A percentile compares a stretch with the other conserved stretches of the same genome.
Conservation (phyloP, 2,113 vertebrate species). For the Loxodonta africana region DNA sequence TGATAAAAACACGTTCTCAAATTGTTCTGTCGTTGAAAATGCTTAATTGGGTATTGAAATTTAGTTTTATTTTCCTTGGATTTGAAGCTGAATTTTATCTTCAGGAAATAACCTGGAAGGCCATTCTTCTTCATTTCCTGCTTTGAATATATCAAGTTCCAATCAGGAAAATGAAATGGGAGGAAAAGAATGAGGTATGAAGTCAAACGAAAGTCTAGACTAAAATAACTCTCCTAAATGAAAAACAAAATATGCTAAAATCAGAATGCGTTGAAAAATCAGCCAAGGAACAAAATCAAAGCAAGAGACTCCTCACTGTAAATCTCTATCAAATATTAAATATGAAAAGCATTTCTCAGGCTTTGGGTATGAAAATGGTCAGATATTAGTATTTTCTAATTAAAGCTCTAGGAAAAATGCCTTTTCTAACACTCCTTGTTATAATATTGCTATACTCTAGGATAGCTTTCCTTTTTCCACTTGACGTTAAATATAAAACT, state of each 20-base stretch:
- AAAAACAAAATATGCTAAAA: conserved; percentile 58
- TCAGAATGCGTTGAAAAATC: neutral
- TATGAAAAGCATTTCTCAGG: neutral
- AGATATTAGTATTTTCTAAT: neutral
- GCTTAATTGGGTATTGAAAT: conserved; percentile 54
- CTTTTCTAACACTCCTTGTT: neutral
- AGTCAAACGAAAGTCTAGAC: conserved; percentile 34
- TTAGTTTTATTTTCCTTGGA: conserved; percentile 42
- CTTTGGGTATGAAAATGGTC: neutral
- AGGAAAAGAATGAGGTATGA: conserved; percentile 60
- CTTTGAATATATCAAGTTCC: conserved; percentile 33
- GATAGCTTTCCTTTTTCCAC: neutral
- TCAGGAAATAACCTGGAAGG: conserved; percentile 69
- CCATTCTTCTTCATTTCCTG: conserved; percentile 69
- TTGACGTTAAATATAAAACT: conserved; percentile 35
- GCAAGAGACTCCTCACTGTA: neutral
- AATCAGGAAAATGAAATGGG: conserved; percentile 58
- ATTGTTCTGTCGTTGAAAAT: conserved; percentile 33
- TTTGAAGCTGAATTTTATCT: conserved; percentile 68
- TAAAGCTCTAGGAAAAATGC: conserved; percentile 36
- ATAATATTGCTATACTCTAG: neutral
- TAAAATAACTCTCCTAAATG: conserved; percentile 52
- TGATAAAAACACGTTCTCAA: conserved; percentile 53
- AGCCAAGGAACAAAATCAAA: conserved; percentile 20
- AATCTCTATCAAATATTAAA: neutral